Base-by-base conservation (phyloP, 2,797 vertebrate genomes). In the Sebastiscus albofasciatus region DNA sequence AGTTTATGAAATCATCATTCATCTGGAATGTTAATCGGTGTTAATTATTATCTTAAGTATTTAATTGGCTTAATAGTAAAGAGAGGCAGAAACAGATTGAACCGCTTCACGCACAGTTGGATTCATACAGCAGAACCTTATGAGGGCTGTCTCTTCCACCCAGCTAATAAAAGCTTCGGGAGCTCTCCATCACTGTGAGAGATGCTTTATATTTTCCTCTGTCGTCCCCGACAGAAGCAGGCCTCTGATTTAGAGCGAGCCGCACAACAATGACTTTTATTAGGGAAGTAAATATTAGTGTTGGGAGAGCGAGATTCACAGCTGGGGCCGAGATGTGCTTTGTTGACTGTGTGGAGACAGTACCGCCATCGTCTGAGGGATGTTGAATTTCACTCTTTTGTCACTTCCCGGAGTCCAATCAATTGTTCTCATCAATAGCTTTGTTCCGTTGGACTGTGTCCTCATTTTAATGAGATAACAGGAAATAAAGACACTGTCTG, bases 281-380 rank as follows among this genome's bases (percentile, higher is more conserved):
- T 87, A 81, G 71, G 73, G 81, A 88, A 75, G 88, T 93, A 90
- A 93, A 94, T 92, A 92, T 92, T 91, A 92, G 84, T 73, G 83
- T 77, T 83, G 85, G 75, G 33, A 65, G 70, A 33, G 79, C 1
- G 39, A 68, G 79, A 82, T 67, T 81, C 88, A 82, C 86, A 87
- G 90, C 87, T 75, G 77, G 39, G 58, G 66, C 54, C 2, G 54
- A 67, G 67, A 27, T 55, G 24, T 54, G 80, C 46, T 0, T 56
- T 4, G 31, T 77, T n/a, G 56, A 77, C 67, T 77, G 65, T n/a
- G 69, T 52, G 59, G 0, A 77, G 79, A 86, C 52, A 68, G 67
- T 24, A 6, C 36, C 6, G 0, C 61, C 58, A 76, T 77, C 3
- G 16, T 86, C 67, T 13, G 22, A 58, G 64, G 64, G 70, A 73